Evolutionary conservation across 1,140 invertebrate genomes (phyloP).

Genomic region (Batillaria attramentaria): DNA sequence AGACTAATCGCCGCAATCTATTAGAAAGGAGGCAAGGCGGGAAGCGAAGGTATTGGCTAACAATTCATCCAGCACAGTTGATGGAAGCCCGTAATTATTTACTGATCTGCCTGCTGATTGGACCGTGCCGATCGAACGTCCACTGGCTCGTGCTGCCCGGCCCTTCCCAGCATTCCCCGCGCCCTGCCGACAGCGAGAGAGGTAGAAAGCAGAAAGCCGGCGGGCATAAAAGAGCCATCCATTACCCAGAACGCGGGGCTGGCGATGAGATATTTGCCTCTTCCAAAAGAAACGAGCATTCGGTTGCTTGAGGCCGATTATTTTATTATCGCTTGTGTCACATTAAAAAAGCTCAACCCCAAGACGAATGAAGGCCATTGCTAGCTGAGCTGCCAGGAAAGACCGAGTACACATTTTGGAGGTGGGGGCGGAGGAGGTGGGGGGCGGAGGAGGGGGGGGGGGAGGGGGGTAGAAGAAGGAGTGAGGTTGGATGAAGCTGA

Average conservation of each 20-base stretch:
- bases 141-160: no score
- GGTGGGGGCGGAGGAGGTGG: not conserved
- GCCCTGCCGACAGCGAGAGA: conserved; percentile 1
- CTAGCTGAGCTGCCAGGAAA: not conserved
- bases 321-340: conserved; percentile 45
- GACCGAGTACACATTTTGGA: not conserved
- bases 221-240: conserved; percentile 37
- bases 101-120: conserved; percentile 26
- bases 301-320: conserved; percentile 29
- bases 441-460: not conserved
- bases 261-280: conserved; percentile 39
- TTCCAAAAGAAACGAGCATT: conserved; percentile 25
- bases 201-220: not conserved
- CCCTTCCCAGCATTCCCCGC: no score
- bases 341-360: conserved; percentile 39
- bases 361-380: conserved; percentile 36
- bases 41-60: conserved; percentile 16
- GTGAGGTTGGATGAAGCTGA: not conserved
- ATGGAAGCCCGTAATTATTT: conserved; percentile 26
- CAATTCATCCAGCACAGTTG: conserved; percentile 22
- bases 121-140: conserved; percentile 17
- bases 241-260: conserved; percentile 15
- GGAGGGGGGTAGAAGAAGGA: not conserved
- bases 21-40: conserved; percentile 13
- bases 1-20: conserved; percentile 32